Percentiles rank a stretch among this genome's conserved stretches.
These are phyloP conservation scores for Onychomys leucogaster DNA, from an alignment of 2,797 vertebrate species.

Conservation along the genomic window DNA sequence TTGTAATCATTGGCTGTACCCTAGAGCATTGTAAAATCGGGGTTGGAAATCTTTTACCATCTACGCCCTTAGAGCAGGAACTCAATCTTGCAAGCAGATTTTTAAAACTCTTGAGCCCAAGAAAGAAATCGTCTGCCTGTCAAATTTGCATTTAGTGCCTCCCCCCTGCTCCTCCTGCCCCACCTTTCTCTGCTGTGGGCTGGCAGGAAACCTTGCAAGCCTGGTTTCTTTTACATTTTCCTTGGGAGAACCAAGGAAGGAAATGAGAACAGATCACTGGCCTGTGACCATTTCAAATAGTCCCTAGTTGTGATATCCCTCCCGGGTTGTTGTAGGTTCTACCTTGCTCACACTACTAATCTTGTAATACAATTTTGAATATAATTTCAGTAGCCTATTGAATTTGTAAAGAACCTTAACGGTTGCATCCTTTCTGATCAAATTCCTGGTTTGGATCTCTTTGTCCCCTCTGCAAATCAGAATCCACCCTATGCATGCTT, in stretches of 20 bases:
- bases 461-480: neutral
- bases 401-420: constrained; percentile 6
- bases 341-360: neutral
- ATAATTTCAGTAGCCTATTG: neutral
- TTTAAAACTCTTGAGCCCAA: constrained; percentile 35
- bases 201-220: neutral
- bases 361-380: neutral
- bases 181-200: neutral
- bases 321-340: neutral
- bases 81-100: constrained; percentile 39
- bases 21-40: constrained; percentile 51
- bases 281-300: neutral
- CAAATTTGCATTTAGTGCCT: neutral
- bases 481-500: constrained; percentile 6
- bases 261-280: neutral
- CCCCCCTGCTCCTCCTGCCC: neutral
- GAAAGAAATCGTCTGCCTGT: constrained; percentile 17
- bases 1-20: constrained; percentile 63
- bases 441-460: neutral
- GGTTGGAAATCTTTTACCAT: constrained; percentile 64
- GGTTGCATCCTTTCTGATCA: neutral
- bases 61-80: constrained; percentile 11
- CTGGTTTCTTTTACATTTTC: neutral
- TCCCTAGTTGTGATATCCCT: neutral
- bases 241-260: constrained; percentile 17